Evolutionary conservation across 2,888 invertebrate genomes (phyloP).

Genomic region (Cephus rjabovi): DNA sequence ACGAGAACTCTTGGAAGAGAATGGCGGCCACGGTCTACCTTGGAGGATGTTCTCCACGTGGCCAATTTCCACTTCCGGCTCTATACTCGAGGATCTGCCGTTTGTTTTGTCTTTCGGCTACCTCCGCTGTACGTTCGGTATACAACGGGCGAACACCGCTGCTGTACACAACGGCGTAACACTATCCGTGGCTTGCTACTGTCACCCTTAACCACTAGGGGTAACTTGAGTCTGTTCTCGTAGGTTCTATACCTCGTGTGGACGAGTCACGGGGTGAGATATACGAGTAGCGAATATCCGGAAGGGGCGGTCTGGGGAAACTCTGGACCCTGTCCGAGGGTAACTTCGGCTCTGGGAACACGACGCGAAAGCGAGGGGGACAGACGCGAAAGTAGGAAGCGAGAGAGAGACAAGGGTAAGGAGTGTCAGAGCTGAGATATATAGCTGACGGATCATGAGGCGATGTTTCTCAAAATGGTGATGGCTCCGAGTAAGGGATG

Average conservation of each 20-base stretch:
- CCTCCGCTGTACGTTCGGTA: neutral
- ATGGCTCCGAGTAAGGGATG: neutral
- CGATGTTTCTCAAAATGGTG: neutral
- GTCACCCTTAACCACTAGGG: conserved; percentile 27
- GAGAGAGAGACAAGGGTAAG: neutral
- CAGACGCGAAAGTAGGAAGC: neutral
- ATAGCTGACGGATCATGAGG: neutral
- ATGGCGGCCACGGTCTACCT: neutral
- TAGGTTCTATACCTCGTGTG: neutral
- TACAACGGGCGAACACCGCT: neutral
- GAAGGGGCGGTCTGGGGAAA: conserved; percentile 48
- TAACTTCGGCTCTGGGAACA: neutral
- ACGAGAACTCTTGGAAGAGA: neutral
- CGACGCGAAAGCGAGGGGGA: neutral
- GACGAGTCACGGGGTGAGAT: conserved; percentile 27
- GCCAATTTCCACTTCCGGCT: neutral
- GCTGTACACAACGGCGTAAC: conserved; percentile 22
- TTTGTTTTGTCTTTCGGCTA: neutral
- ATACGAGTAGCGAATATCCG: conserved; percentile 52
- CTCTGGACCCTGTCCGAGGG: conserved; percentile 43
- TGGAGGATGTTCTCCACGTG: neutral
- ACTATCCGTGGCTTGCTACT: conserved; percentile 25
- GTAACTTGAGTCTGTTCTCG: conserved; percentile 27
- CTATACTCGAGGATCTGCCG: neutral
- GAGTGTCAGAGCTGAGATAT: neutral